phyloP scores from a whole-genome alignment of 1,140 invertebrate species.

The Zaprionus davidi region DNA sequence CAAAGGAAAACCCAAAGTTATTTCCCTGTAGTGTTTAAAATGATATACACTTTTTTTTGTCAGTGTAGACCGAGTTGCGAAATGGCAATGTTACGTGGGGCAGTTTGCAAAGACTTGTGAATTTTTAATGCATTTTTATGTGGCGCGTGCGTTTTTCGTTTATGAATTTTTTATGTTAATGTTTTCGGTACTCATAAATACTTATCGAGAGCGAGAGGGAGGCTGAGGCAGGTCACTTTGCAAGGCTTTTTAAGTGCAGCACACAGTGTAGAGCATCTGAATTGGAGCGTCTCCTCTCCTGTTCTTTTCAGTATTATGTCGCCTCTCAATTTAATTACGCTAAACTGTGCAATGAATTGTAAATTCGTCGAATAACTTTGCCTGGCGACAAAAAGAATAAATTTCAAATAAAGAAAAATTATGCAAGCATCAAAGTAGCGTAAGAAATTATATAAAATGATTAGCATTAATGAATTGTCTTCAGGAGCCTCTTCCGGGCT shows the following conservation, averaged over 20 bases:
- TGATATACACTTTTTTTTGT: neutral
- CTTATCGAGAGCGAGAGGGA: constrained; percentile 6
- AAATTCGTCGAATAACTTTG: constrained; percentile 63
- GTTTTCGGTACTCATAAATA: constrained; percentile 10
- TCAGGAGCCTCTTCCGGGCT: constrained; percentile 17
- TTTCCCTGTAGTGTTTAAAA: neutral
- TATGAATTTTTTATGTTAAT: constrained; percentile 72
- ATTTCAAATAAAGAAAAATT: constrained; percentile 42
- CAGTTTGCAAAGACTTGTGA: constrained; percentile 34
- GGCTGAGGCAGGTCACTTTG: constrained; percentile 46
- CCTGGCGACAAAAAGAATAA: constrained; percentile 29
- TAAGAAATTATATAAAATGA: constrained; percentile 73
- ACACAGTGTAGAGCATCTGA: neutral
- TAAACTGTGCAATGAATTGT: constrained; percentile 82
- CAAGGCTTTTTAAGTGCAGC: constrained; percentile 20
- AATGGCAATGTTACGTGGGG: constrained; percentile 9
- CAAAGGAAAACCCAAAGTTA: neutral
- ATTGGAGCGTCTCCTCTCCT: constrained; percentile 19
- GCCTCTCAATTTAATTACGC: constrained; percentile 77
- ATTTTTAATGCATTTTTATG: constrained; percentile 54
- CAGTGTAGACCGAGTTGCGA: neutral
- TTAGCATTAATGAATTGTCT: constrained; percentile 82
- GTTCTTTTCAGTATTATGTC: constrained; percentile 63
- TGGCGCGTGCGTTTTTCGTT: constrained; percentile 40
- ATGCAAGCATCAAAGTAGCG: constrained; percentile 57